These are phyloP conservation scores for Phataginus tetradactyla DNA, from an alignment of 2,797 vertebrate genomes.

Conservation along the genomic window DNA sequence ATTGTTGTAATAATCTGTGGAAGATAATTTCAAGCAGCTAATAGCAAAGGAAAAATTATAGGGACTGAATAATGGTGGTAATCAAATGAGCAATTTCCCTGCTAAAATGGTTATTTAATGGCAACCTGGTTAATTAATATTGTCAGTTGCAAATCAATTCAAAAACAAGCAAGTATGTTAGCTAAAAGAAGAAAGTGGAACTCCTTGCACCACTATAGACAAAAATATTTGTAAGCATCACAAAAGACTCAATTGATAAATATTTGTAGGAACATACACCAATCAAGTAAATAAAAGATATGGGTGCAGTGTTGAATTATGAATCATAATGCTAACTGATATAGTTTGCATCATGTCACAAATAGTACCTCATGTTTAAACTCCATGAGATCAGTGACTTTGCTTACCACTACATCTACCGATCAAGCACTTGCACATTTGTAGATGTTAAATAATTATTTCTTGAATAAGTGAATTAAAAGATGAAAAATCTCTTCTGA, in stretches of 20 bases:
- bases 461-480: neutral
- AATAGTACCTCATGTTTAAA: neutral
- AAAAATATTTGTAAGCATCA: neutral
- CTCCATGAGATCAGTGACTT: neutral
- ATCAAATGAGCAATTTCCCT: constrained; percentile 69
- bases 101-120: constrained; percentile 42
- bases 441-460: neutral
- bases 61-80: constrained; percentile 65
- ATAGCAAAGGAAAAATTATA: constrained; percentile 66
- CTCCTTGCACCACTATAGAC: neutral
- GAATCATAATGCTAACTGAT: neutral
- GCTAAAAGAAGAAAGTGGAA: neutral
- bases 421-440: neutral
- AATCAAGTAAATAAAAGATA: neutral
- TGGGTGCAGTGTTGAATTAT: neutral
- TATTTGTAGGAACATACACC: neutral
- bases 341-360: neutral
- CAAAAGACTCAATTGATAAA: neutral
- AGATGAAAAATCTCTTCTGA: neutral
- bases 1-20: constrained; percentile 61
- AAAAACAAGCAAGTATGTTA: constrained; percentile 38
- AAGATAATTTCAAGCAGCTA: constrained; percentile 55
- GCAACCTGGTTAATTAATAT: constrained; percentile 52
- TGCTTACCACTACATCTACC: neutral
- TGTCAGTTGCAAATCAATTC: constrained; percentile 35